Base-by-base conservation (phyloP, 1,140 invertebrate species). In the Zaprionus ghesquierei region DNA sequence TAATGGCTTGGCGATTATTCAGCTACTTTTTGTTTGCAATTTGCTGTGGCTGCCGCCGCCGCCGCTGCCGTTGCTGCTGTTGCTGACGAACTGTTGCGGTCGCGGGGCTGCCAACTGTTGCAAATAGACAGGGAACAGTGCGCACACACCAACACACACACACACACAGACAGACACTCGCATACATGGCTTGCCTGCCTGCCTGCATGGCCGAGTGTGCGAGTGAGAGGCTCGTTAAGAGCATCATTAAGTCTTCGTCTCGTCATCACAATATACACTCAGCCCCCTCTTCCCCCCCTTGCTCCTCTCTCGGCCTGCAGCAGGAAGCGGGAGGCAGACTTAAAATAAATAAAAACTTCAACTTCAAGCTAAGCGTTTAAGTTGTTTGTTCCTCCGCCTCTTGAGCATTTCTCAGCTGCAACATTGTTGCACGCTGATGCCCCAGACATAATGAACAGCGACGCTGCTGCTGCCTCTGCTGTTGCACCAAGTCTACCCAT, bases 341-440 rank as follows among this genome's bases (percentile, higher is more conserved):
- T 81, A 87, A 86, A 86, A 86, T 86, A 86, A 86, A 86, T 87
- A 86, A 87, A 87, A 86, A 87, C 82, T 76, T 75, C 72, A 75
- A 75, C 72, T 70, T 87, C 75, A 86, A 76, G 82, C 72, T 79
- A 71, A 87, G 79, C 82, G 82, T 73, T 87, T 87, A 86, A 86
- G 82, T 87, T 86, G 82, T 87, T 86, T 87, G 82, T 79, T 86
- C 79, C 81, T 80, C 69, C 81, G 77, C 75, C 79, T 87, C 79
- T 87, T 70, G 69, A 73, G 82, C 75, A 86, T 87, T 78, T 78
- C 69, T 81, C 78, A 87, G 38, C 70, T 87, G 75, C 82, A 86
- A 86, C 82, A 87, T 70, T 86, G 82, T 87, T 87, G 82, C 80
- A 75, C 60, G 78, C 35, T 41, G 35, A 41, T 41, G 66, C 63